phyloP scores from a whole-genome alignment of 2,888 invertebrate genomes.

The Geophilus truncorum region DNA sequence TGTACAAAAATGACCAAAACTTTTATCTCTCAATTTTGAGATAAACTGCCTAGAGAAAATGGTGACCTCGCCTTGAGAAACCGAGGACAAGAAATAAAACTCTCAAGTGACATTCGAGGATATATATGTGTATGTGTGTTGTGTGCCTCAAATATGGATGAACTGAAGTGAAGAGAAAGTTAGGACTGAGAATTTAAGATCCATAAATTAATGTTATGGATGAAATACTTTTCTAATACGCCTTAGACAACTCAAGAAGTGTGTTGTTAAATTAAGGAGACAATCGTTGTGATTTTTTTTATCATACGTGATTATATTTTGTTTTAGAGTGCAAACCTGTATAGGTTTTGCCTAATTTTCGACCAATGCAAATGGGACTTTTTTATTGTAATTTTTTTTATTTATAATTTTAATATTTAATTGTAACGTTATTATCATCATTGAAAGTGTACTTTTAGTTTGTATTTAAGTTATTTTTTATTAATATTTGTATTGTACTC shows the following conservation, averaged over 20 bases:
- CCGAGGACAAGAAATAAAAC: slow-evolving; percentile 8
- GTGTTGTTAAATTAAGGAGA: slow-evolving; percentile 24
- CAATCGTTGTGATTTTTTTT: slow-evolving; percentile 14
- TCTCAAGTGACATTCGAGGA: slow-evolving; percentile 14
- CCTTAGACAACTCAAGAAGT: slow-evolving; percentile 24
- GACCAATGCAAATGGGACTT: slow-evolving; percentile 25
- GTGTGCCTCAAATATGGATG: slow-evolving; percentile 20
- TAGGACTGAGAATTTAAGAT: not conserved
- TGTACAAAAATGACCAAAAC: slow-evolving; percentile 25
- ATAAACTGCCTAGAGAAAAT: slow-evolving; percentile 22
- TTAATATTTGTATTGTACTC: not conserved
- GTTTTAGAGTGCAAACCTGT: not conserved
- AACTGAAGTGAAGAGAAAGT: not conserved
- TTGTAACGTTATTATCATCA: not conserved
- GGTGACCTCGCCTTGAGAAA: slow-evolving; percentile 10
- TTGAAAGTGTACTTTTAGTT: not conserved
- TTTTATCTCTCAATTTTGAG: not conserved
- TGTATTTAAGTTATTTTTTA: not conserved
- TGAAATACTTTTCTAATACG: slow-evolving; percentile 16
- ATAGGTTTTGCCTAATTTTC: not conserved
- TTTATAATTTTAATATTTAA: not conserved
- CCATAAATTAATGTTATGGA: slow-evolving; percentile 14
- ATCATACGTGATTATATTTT: not conserved
- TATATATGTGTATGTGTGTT: slow-evolving; percentile 27
- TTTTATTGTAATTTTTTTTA: not conserved